Evolutionary conservation across 2,888 invertebrate genomes (phyloP), one percentile per base, ranked within the genome.

Genomic region (Acleris sparsana): DNA sequence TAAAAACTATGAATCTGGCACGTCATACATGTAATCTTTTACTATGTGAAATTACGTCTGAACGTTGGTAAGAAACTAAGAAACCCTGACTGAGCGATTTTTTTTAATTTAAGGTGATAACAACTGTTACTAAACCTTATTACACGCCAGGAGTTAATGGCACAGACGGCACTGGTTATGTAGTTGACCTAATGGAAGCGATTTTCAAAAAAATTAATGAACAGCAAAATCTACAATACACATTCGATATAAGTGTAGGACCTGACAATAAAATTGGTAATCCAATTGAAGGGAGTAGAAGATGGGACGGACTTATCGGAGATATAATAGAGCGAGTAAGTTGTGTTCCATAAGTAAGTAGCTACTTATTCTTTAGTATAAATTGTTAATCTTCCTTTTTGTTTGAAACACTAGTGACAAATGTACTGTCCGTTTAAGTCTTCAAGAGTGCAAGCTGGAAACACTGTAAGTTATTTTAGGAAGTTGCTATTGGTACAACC

Each of bases 111-210:
- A 86, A 80, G 97, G 95, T 71, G 94, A 96, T 81, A 93, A 94
- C 72, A 0, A 84, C 76, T 68, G 71, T 69, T 55, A 82, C 79
- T 3, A 70, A 75, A 70, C 92, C 92, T 2, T 92, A 92, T 72
- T 87, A 83, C 60, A 69, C 76, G 56, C 70, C 71, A 9, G 72
- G 78, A 18, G 68, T 71, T 16, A 80, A 81, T 39, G 84, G 84
- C 20, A 85, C 83, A 3, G 89, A 93, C 13, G 96, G 93, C 76
- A 95, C 96, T 76, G 98, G 98, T 0, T 99, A 97, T 80, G 96
- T 97, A 4, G 94, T 98, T 60, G 99, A 99, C 83, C 89, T 99
- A 0, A 95, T 99, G 66, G 88, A 95, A 16, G 95, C 94, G 69
- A 95, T 99, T 64, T 94, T 92, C 68, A 69, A 83, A 59, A 69